These are phyloP conservation scores for Ligdia adustata DNA, from an alignment of 2,888 invertebrate species.

Conservation along the genomic window DNA sequence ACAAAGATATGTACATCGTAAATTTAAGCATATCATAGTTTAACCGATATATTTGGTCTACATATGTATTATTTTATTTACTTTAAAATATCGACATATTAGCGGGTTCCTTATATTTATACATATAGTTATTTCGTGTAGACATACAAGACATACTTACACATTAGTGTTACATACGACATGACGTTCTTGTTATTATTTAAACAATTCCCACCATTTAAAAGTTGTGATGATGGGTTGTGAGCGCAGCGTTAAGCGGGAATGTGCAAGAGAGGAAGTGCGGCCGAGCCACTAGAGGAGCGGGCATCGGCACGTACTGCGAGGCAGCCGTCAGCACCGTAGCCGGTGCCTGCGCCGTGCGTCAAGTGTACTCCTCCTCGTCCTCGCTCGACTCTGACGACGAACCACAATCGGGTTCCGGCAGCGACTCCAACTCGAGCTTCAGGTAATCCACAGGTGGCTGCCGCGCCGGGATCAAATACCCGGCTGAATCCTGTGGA, in stretches of 20 bases:
- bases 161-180: no score
- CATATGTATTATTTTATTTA: constrained; percentile 34
- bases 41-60: no score
- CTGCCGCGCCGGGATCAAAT: constrained; percentile 85
- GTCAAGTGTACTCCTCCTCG: constrained; percentile 73
- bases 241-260: constrained; percentile 47
- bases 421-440: constrained; percentile 76
- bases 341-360: constrained; percentile 37
- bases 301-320: constrained; percentile 62
- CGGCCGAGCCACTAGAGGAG: constrained; percentile 48
- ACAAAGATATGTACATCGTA: neutral
- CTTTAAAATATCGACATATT: constrained; percentile 54
- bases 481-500: constrained; percentile 87
- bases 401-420: constrained; percentile 64
- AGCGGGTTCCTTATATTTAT: no score
- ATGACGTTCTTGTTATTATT: no score
- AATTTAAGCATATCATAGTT: no score
- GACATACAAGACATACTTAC: no score
- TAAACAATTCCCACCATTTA: constrained; percentile 32
- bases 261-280: constrained; percentile 60
- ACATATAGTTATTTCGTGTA: no score
- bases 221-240: constrained; percentile 49
- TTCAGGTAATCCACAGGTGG: constrained; percentile 83
- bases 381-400: constrained; percentile 66
- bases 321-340: constrained; percentile 42